phyloP scores from a whole-genome alignment of 2,113 vertebrate species.

The Microcebus lehilahytsara region DNA sequence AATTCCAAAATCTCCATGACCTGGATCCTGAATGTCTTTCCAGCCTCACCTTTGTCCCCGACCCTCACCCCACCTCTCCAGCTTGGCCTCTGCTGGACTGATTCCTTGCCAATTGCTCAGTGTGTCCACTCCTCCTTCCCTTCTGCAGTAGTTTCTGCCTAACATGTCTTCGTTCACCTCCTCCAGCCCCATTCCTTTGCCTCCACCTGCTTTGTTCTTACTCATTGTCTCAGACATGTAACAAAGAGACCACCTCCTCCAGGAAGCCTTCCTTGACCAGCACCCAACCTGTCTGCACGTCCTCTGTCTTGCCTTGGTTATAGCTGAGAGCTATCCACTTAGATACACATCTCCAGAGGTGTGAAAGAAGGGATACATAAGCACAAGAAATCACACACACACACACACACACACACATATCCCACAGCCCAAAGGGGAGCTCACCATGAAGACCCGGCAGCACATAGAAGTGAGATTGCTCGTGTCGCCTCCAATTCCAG shows the following conservation, averaged over 20 bases:
- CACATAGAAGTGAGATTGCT: neutral
- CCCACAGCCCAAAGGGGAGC: fast-evolving
- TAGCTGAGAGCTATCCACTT: neutral
- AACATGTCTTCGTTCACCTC: neutral
- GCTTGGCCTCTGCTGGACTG: neutral
- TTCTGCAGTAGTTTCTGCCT: neutral
- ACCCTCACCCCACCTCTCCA: neutral
- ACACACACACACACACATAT: neutral
- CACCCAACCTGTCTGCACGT: neutral
- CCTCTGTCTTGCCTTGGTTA: neutral
- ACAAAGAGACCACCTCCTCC: neutral
- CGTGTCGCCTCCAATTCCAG: neutral
- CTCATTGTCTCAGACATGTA: neutral
- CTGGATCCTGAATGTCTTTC: neutral
- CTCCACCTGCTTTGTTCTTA: neutral
- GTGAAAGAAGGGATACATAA: too few relatives aligned
- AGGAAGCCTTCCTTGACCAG: neutral
- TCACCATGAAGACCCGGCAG: neutral
- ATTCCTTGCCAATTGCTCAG: neutral
- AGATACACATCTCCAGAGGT: neutral
- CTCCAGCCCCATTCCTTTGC: neutral
- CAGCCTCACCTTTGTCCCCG: neutral
- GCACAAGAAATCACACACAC: neutral
- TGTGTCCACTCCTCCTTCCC: neutral
- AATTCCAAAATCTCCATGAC: neutral